A percentile compares a stretch with the other conserved stretches of the same genome.
Evolutionary conservation across 2,797 vertebrate species (phyloP).

Genomic region (Hyperoplus lanceolatus): DNA sequence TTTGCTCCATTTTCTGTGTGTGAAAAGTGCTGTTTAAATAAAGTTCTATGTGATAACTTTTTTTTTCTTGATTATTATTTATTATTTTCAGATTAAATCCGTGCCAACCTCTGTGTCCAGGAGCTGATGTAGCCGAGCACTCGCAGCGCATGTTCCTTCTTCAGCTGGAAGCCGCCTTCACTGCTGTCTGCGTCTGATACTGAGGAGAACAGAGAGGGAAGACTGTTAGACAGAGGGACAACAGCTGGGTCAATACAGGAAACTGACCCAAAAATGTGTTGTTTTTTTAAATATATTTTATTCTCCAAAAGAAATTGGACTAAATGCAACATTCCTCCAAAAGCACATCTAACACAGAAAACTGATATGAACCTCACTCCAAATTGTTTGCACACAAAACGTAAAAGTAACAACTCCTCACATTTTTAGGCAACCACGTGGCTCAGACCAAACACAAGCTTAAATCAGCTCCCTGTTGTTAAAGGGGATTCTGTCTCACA

Average conservation of each 20-base stretch:
- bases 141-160: constrained; percentile 98
- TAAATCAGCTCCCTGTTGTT: constrained; percentile 12
- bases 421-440: background rate
- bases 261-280: background rate
- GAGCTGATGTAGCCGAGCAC: constrained; percentile 99
- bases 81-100: background rate
- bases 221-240: background rate
- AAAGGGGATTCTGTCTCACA: constrained; percentile 16
- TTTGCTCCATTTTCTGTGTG: too few species aligned
- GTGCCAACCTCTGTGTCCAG: constrained; percentile 96
- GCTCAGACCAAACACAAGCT: background rate
- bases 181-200: constrained; percentile 97
- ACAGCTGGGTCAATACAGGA: background rate
- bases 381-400: too few species aligned
- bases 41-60: too few species aligned
- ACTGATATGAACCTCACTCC: too few species aligned
- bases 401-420: background rate
- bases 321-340: background rate
- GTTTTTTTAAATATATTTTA: background rate
- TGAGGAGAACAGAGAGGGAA: constrained; percentile 70
- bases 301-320: background rate
- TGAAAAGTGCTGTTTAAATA: too few species aligned
- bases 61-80: background rate
- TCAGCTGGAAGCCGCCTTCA: constrained; percentile 96
- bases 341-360: too few species aligned